These are phyloP conservation scores for Drosophila sproati DNA, from an alignment of 1,140 invertebrate genomes.

Conservation along the genomic window DNA sequence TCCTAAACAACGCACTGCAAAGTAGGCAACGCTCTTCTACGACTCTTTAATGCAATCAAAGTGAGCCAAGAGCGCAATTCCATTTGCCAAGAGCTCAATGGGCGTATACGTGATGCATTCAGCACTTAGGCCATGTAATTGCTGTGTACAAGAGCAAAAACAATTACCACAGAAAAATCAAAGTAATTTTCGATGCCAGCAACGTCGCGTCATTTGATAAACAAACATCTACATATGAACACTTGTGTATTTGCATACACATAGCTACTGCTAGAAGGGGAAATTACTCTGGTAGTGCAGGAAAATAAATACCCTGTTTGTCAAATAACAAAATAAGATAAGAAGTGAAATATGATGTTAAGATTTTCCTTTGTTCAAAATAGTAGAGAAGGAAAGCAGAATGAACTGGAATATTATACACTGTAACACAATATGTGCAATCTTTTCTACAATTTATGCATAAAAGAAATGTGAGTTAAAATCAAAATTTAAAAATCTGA, in stretches of 20 bases:
- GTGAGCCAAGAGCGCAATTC: slow-evolving; percentile 50
- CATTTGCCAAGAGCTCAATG: slow-evolving; percentile 4
- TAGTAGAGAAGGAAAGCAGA: not conserved
- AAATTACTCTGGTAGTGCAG: slow-evolving; percentile 4
- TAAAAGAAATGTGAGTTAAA: too few species aligned
- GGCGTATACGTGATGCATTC: slow-evolving; percentile 28
- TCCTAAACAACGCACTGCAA: slow-evolving; percentile 19
- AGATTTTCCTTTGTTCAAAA: not conserved
- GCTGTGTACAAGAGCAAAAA: slow-evolving; percentile 30
- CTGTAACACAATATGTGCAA: not conserved
- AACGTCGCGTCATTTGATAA: slow-evolving; percentile 48
- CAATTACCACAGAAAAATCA: slow-evolving; percentile 52
- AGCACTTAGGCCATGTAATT: slow-evolving; percentile 63
- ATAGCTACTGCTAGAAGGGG: not conserved
- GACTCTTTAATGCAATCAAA: slow-evolving; percentile 69
- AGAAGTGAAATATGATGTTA: not conserved
- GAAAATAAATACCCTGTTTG: slow-evolving; percentile 17
- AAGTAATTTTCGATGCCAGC: slow-evolving; percentile 42
- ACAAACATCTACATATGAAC: slow-evolving; percentile 28
- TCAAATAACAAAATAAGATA: not conserved
- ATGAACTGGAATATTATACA: not conserved
- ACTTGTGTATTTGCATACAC: not conserved
- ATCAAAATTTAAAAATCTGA: too few species aligned
- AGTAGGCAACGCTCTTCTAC: slow-evolving; percentile 47
- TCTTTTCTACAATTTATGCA: too few species aligned